Evolutionary conservation across 2,888 invertebrate genomes (phyloP), one percentile per base, ranked within the genome.

Genomic region (Lasioglossum calceatum): DNA sequence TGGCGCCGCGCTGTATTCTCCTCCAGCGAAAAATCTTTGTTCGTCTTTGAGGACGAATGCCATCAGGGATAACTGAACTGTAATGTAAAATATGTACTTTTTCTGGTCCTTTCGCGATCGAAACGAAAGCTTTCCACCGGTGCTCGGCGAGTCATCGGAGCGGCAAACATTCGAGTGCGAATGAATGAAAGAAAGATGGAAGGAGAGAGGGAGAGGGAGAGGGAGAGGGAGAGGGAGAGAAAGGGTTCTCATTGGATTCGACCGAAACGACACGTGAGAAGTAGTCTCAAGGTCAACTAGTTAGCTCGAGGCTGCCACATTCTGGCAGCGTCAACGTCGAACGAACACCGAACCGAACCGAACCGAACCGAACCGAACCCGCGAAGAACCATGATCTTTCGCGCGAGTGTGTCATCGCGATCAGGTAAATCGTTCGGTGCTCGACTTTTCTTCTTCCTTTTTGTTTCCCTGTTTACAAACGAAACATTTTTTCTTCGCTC

Each of bases 261-360:
- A 79, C 27, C 39, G 77, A 77, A 85, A 76, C 72, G 72, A 80
- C 80, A 82, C 85, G 87, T 87, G 87, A 87, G 77, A 87, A 89
- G 84, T 88, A 87, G 82, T 85, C 61, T 77, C 90, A 91, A 91
- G 90, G 90, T 36, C 81, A 81, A 84, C 86, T 83, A 44, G 89
- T 87, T 82, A 0, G 76, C 79, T 77, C 70, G 79, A 86, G 85
- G 86, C 78, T 86, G 81, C 64, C 58, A 80, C 42, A 14, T 76
- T 80, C 12, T 23, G 39, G 67, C 82, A 85, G 82, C 79, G 70
- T 74, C 79, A 58, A 71, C 64, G 71, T 75, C 32, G 74, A 58
- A 16, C n/a, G 8, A 44, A 54, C 73, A 32, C 32, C 32, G 32
- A 32, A 32, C 32, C 32, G 32, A 32, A 32, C 32, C 32, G 32